Base-by-base conservation (phyloP, 1,140 invertebrate genomes). In the Caenorhabditis remanei region DNA sequence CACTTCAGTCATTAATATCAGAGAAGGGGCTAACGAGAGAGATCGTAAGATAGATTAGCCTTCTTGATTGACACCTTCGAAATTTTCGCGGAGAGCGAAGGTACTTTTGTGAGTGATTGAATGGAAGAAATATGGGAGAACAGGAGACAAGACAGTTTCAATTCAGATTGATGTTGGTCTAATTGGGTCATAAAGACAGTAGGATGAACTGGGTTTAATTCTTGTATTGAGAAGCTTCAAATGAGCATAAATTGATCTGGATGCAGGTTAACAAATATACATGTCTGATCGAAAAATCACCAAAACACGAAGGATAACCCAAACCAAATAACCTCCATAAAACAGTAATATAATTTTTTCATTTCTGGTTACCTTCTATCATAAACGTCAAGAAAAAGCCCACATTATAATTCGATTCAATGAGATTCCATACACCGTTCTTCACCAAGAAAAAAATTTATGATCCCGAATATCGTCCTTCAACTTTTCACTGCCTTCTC, bases 41-140 rank as follows among this genome's bases (percentile, higher is more conserved):
- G 24, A 32, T 32, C 21, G 61, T 11, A 63, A 63, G 65, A 79
- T 50, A 79, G 71, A 79, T 79, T 79, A 79, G 71, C 71, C 32
- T 21, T 50, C 71, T 79, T 79, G 71, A 79, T 79, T 79, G 71
- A 79, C 71, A 79, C 71, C 46, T 79, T 79, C 71, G 71, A 79
- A 79, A 43, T 79, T 79, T 79, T 21, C 50, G 16, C n/a, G 41
- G 71, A 21, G 41, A 63, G 19, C 8, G 40, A 46, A 79, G 71
- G 19, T 19, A 79, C 46, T 79, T 71, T 46, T 71, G 41, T 67
- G n/a, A 48, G 41, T 75, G 67, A 46, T 75, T 46, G 67, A 41
- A 32, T 11, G 46, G 71, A 50, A 79, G 71, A 79, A 79, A 79
- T 79, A 79, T 79, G 71, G 46, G n/a, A 19, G 71, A 19, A 41